Evolutionary conservation across 2,113 vertebrate genomes (phyloP).

Genomic region (Menidia beryllina): DNA sequence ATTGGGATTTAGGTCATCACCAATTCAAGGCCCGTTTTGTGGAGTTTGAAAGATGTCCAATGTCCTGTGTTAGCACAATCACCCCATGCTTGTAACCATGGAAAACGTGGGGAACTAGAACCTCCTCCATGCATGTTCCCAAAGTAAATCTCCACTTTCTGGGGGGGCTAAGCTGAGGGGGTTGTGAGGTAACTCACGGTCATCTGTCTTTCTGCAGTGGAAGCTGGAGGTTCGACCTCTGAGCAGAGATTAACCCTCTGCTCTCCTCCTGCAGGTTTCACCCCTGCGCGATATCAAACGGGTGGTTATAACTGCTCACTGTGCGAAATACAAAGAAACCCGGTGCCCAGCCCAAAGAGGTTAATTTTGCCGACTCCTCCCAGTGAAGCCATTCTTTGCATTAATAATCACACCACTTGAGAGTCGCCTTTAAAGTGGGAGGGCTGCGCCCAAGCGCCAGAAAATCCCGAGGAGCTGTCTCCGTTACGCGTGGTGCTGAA

Average conservation of each 20-base stretch:
- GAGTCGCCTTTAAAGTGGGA: slow-evolving; percentile 71
- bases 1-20: slow-evolving; percentile 77
- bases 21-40: slow-evolving; percentile 69
- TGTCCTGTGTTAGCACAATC: slow-evolving; percentile 79
- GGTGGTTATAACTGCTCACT: neutral
- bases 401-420: slow-evolving; percentile 73
- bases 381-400: slow-evolving; percentile 63
- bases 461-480: slow-evolving; percentile 79
- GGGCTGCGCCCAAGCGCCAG: slow-evolving; percentile 11
- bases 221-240: slow-evolving; percentile 20
- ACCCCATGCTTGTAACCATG: slow-evolving; percentile 81
- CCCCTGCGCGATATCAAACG: neutral
- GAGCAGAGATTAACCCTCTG: slow-evolving; percentile 46
- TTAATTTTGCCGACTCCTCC: slow-evolving; percentile 79
- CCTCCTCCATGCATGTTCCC: slow-evolving; percentile 75
- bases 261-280: slow-evolving; percentile 2
- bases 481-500: slow-evolving; percentile 83
- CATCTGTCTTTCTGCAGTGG: slow-evolving; percentile 37
- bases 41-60: slow-evolving; percentile 74
- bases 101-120: slow-evolving; percentile 63
- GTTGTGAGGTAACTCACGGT: slow-evolving; percentile 75
- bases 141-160: slow-evolving; percentile 76
- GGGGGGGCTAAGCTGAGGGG: slow-evolving; percentile 20
- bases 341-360: slow-evolving; percentile 38
- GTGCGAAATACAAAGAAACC: neutral